phyloP scores from a whole-genome alignment of 2,797 vertebrate species.

The Chiloscyllium punctatum region DNA sequence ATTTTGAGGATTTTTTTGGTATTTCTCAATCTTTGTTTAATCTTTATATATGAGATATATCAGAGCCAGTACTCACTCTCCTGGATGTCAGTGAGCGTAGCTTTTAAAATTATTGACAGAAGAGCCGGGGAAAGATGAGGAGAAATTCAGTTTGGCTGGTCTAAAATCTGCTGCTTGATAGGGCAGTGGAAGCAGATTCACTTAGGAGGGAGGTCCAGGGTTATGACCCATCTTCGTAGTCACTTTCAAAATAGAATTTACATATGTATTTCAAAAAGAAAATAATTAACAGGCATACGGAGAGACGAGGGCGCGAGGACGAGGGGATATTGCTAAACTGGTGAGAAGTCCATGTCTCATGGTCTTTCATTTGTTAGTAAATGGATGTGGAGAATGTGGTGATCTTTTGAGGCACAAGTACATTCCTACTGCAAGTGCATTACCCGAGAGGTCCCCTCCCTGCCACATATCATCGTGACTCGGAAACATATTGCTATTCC shows the following conservation, averaged over 20 bases:
- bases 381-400: no score
- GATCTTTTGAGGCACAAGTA: background rate
- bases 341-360: background rate
- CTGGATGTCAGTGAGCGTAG: no score
- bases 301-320: background rate
- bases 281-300: background rate
- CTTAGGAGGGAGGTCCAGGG: no score
- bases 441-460: no score
- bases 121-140: background rate
- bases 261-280: background rate
- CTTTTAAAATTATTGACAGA: background rate
- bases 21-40: no score
- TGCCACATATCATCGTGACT: no score
- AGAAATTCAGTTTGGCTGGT: background rate
- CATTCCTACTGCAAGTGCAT: background rate
- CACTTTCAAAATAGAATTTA: background rate
- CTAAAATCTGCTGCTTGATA: background rate
- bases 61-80: no score
- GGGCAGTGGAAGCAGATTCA: background rate
- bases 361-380: background rate
- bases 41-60: no score
- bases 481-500: no score
- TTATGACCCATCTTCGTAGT: background rate
- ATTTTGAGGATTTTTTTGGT: no score
- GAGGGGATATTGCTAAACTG: background rate